A percentile compares a stretch with the other conserved stretches of the same genome.
These are phyloP conservation scores for Corvus moneduloides DNA, from an alignment of 2,113 vertebrate genomes.

Conservation along the genomic window DNA sequence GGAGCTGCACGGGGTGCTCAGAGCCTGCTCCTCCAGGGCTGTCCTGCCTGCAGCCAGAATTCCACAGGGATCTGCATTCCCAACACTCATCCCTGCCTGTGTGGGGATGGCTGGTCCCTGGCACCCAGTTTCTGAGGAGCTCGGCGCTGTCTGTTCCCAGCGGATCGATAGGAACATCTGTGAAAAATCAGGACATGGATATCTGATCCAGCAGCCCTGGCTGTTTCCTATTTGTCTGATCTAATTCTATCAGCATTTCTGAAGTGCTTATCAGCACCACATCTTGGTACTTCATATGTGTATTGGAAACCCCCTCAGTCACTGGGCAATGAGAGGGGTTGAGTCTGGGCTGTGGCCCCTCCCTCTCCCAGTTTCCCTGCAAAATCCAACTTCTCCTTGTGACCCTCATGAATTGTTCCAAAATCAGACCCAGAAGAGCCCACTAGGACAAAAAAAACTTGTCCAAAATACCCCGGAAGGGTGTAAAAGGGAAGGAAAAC, in stretches of 20 bases:
- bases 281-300: not conserved
- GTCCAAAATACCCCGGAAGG: accelerated
- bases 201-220: not conserved
- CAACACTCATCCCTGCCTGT: accelerated
- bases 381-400: not conserved
- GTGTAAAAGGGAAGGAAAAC: not conserved
- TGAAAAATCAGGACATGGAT: slow-evolving; percentile 19
- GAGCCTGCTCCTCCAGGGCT: not conserved
- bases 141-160: accelerated
- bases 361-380: not conserved
- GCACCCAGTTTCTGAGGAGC: not conserved
- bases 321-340: not conserved
- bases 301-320: accelerated
- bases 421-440: not conserved
- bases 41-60: not conserved
- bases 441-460: not conserved
- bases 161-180: not conserved
- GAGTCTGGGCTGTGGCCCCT: not conserved
- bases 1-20: accelerated
- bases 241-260: not conserved
- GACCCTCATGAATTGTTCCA: not conserved
- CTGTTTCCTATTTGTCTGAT: slow-evolving; percentile 12
- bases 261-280: not conserved
- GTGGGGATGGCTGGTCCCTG: not conserved
- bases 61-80: not conserved